Evolutionary conservation across 92 coral and sea anemone species (phyloP), one percentile per base, ranked within the genome.

Genomic region (Galaxea fascicularis): DNA sequence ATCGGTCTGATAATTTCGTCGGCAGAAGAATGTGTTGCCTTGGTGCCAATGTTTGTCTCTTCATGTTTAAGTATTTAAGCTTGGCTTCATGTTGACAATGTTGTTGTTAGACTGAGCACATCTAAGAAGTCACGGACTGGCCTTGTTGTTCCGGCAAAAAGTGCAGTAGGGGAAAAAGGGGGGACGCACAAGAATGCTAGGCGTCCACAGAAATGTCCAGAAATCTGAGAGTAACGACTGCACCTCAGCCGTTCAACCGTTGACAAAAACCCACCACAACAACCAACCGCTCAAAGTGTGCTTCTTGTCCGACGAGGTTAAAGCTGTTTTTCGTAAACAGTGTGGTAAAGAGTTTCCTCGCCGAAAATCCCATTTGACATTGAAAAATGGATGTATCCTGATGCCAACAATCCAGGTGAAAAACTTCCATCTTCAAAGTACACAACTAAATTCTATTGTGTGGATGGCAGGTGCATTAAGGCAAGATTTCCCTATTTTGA

Each of bases 301-400:
- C 74, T 75, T 84, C 79, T 80, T 89, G 72, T 79, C 88, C 46
- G 80, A 83, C 8, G 72, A 76, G 54, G 78, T 74, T 26, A 89
- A 89, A 65, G 92, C 86, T 45, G 73, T 30, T 49, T 49, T 59
- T 58, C 84, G 91, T 57, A 77, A 58, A 59, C 89, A 88, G 64
- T 83, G 92, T 77, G 75, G 80, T 14, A 85, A 64, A 53, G 79
- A 89, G 80, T 89, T 88, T 76, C 92, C 89, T 59, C 86, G 85
- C 65, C 79, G 89, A 62, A 70, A 83, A 71, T 79, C 66, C 89
- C 86, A 49, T 84, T 73, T 41, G 90, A 89, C 80, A 89, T 73
- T 7, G 86, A 77, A 80, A 89, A 84, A 76, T 89, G 83, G 92
- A 31, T 73, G 76, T 81, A 73, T 35, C 78, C 91, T 53, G 86